Base-by-base conservation (phyloP, 2,888 invertebrate species). In the Germaria angustata region DNA sequence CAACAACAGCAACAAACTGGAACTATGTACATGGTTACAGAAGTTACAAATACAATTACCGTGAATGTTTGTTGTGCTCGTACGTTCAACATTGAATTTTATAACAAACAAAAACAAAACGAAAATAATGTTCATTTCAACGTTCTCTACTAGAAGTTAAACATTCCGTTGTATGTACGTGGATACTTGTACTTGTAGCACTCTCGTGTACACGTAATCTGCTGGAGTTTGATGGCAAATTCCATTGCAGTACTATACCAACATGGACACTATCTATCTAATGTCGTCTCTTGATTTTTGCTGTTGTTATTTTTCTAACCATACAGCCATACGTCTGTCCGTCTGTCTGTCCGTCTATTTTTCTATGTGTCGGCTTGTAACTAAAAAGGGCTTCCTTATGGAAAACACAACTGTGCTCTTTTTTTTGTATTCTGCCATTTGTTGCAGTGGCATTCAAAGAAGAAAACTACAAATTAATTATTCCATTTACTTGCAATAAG, bases 371-470 rank as follows among this genome's bases (percentile, higher is more conserved):
- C 34, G 24, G 24, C 4, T 15, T 41, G 24, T 2, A 17, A 75
- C 68, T 68, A 69, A 59, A 75, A 79, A 82, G 81, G 81, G 81
- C 81, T 79, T 82, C 68, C 72, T 66, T 51, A 72, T 44, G 36
- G 49, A 65, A 73, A 63, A n/a, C 36, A 49, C 63, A 55, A 69
- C 77, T 63, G 69, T 76, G 57, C 57, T 36, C 34, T 57, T 24
- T 20, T 57, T n/a, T n/a, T n/a, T n/a, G 20, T n/a, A 41, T 63
- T 66, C 17, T 24, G n/a, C n/a, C n/a, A 6, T 46, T 55, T 57
- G 32, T 28, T 13, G 55, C 28, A 17, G 36, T 32, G 15, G 55
- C 51, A 49, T 61, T 72, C 61, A 32, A 46, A 34, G 34, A 44
- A 71, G 36, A 44, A 69, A 57, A 65, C 79, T 79, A 72, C 79